Base-by-base conservation (phyloP, 35 echinoderm and acorn worm species). In the Eucidaris tribuloides region DNA sequence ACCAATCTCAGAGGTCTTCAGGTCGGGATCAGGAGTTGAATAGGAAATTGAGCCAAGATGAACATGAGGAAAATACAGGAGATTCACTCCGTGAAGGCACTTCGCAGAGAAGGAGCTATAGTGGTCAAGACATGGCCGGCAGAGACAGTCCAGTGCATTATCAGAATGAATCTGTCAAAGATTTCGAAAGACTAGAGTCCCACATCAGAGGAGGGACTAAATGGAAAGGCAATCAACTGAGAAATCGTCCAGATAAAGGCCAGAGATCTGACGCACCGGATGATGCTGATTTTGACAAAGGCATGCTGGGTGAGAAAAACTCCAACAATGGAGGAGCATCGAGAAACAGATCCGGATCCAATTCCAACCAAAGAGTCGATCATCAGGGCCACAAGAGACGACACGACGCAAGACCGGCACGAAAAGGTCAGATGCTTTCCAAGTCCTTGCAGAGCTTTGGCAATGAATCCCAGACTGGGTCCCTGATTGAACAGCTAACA, bases 401-500 rank as follows among this genome's bases (percentile, higher is more conserved):
- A 33, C 57, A 59, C 20, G 44, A 23, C 11, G 37, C 13, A 42
- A 83, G 44, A 45, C 58, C n/a, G 25, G 37, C 18, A 0, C 31
- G 17, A 37, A 20, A 45, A 56, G 49, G 54, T 30, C 38, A 46
- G 45, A 40, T 2, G 60, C 4, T 20, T 23, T 20, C 22, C 4
- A 65, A 30, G 62, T 39, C 34, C 34, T 34, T 22, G n/a, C n/a
- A n/a, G n/a, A n/a, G n/a, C n/a, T n/a, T n/a, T 11, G 80, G 82
- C 31, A 68, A 28, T 5, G 89, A 89, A 37, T 84, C 90, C 2
- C 94, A 97, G 81, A 97, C 91, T 45, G 91, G 96, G 0, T 79
- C 83, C 1, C 54, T 99, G 80, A 99, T 99, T 41, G 96, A 99
- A 62, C 90, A 92, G 38, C 87, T 99, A 1, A 90, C 81, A 3